Conservation (phyloP, 2,888 invertebrate species). For the Onchidella celtica region DNA sequence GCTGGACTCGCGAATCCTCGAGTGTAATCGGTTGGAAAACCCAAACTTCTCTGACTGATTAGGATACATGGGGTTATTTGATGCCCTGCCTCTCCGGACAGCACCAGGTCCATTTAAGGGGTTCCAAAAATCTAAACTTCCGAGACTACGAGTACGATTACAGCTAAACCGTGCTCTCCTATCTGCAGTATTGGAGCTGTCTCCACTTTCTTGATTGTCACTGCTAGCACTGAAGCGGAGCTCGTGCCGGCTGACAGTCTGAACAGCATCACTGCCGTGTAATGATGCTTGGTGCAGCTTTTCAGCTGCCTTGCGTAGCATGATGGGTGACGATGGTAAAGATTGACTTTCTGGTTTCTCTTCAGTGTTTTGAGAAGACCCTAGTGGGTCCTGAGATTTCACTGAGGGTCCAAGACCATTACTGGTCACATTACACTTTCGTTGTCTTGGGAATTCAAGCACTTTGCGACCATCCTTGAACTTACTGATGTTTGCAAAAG, state of each 20-base stretch:
- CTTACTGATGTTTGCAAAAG: constrained; percentile 72
- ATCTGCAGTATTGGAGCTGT: background rate
- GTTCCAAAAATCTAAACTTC: constrained; percentile 42
- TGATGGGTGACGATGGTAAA: constrained; percentile 75
- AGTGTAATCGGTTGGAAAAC: constrained; percentile 24
- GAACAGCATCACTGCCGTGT: constrained; percentile 64
- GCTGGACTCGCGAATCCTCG: constrained; percentile 41
- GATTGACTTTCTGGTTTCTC: constrained; percentile 71
- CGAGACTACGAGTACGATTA: constrained; percentile 44
- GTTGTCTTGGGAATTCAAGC: constrained; percentile 60
- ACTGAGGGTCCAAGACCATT: constrained; percentile 3
- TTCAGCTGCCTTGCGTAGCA: constrained; percentile 72
- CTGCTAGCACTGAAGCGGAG: background rate
- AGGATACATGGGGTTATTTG: background rate
- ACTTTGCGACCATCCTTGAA: constrained; percentile 75
- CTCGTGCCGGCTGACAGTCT: constrained; percentile 42
- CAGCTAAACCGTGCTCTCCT: constrained; percentile 27
- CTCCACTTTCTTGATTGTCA: constrained; percentile 8
- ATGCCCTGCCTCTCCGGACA: background rate
- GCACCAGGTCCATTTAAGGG: constrained; percentile 1
- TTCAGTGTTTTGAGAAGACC: constrained; percentile 1
- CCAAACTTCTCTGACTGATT: constrained; percentile 22
- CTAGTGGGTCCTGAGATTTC: background rate
- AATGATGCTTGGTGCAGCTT: constrained; percentile 72
- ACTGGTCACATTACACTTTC: constrained; percentile 55